phyloP scores from a whole-genome alignment of 2,888 invertebrate species.

The Drosophila glabriapex region DNA sequence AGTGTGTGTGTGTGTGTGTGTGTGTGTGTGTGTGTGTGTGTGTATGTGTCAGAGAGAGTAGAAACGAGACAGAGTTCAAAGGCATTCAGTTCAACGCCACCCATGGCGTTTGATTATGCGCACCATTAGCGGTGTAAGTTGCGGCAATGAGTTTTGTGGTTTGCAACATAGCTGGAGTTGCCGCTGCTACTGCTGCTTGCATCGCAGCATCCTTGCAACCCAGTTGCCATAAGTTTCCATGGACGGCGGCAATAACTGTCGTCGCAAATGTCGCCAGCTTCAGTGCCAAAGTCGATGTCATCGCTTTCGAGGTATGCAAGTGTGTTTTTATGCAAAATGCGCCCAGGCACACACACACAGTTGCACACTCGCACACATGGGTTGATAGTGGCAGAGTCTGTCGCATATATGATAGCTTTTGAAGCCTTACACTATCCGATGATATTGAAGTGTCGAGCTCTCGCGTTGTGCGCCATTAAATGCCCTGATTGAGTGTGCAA shows the following conservation, averaged over 20 bases:
- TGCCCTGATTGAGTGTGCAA: conserved; percentile 79
- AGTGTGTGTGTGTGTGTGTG: background rate
- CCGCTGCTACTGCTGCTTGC: conserved; percentile 5
- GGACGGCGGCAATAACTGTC: conserved; percentile 79
- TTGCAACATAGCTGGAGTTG: conserved; percentile 44
- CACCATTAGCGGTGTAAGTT: conserved; percentile 82
- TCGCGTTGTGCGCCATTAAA: conserved; percentile 76
- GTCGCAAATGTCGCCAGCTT: conserved; percentile 78
- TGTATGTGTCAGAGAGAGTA: conserved; percentile 9
- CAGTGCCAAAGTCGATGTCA: conserved; percentile 46
- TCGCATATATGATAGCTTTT: conserved; percentile 39
- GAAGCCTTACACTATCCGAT: conserved; percentile 30
- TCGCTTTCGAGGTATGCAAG: conserved; percentile 62
- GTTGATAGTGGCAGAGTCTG: conserved; percentile 6
- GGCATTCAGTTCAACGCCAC: conserved; percentile 63
- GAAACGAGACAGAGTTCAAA: conserved; percentile 36
- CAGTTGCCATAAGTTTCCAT: conserved; percentile 73
- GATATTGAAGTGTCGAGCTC: conserved; percentile 33
- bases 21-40: conserved; percentile 13
- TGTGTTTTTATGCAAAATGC: conserved; percentile 78
- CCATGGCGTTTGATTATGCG: conserved; percentile 82
- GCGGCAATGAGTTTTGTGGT: conserved; percentile 81
- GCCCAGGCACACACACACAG: conserved; percentile 33
- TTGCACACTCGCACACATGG: background rate
- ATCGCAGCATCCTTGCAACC: conserved; percentile 15